Evolutionary conservation across 2,888 invertebrate genomes (phyloP), one percentile per base, ranked within the genome.

Genomic region (Peribatodes rhomboidaria): DNA sequence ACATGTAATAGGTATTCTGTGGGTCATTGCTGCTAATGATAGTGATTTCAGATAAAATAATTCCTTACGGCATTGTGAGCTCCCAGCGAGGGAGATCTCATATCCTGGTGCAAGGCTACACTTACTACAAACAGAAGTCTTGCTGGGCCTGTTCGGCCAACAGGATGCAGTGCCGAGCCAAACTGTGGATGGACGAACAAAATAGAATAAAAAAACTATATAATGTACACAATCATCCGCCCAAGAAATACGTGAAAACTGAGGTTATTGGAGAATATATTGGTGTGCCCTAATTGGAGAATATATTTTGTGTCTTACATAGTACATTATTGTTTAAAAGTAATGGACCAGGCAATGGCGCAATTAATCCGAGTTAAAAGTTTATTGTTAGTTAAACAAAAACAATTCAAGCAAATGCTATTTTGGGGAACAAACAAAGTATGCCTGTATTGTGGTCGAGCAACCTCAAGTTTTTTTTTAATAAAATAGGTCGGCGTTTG

Each of bases 161-260:
- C 27, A 22, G 35, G 11, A 27, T n/a, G n/a, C 44, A 58, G 9
- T 77, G 75, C 50, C 74, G 70, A 13, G 76, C 72, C 2, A 72
- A 56, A 35, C 58, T 77, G 31, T 55, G 37, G 2, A 39, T 74
- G 33, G 61, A 70, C 16, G 39, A 41, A 0, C 35, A 65, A 7
- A 50, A 67, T 6, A 68, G 61, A 13, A 67, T 75, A 11, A 52
- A 52, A 4, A 39, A 42, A 9, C 31, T 75, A 10, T n/a, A 65
- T n/a, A 68, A 70, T 33, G 13, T 22, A 8, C 75, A 69, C 73
- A 27, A 63, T 58, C 58, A 84, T 73, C 65, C 70, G 53, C 27
- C 69, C 27, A 71, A 69, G 16, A 61, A 69, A 44, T 72, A 65
- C 57, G 1, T 68, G 7, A 63, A 62, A 22, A 71, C 67, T 31